A percentile compares a stretch with the other conserved stretches of the same genome.
These are phyloP conservation scores for Girardinus metallicus DNA, from an alignment of 2,797 vertebrate genomes.

Conservation along the genomic window DNA sequence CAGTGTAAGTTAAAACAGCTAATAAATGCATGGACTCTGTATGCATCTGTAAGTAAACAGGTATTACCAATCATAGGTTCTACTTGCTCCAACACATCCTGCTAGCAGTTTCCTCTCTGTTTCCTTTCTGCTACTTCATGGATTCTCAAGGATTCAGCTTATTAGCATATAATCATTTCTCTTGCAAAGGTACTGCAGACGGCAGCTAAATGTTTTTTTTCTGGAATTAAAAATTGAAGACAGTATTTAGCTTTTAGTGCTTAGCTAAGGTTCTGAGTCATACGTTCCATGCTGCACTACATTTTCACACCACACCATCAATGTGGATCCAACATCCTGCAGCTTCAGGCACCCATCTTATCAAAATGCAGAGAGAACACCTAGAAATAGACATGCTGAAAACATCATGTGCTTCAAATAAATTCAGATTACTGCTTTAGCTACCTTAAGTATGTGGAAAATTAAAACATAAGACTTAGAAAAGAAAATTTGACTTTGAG, in stretches of 20 bases:
- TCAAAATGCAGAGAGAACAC: conserved; percentile 20
- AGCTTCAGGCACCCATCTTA: conserved; percentile 11
- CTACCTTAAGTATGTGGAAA: neutral
- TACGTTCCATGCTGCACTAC: conserved; percentile 19
- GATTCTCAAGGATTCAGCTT: neutral
- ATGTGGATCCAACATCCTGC: conserved; percentile 29
- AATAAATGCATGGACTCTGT: neutral
- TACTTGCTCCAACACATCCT: neutral
- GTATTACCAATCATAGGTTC: neutral
- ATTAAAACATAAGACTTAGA: neutral
- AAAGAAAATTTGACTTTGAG: neutral
- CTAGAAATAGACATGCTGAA: conserved; percentile 12
- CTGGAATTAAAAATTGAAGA: conserved; percentile 9
- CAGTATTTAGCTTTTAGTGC: conserved; percentile 24
- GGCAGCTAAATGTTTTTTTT: conserved; percentile 2
- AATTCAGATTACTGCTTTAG: neutral
- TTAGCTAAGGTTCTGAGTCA: conserved; percentile 26
- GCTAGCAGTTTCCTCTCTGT: neutral
- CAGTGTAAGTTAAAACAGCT: neutral
- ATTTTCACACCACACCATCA: conserved; percentile 51
- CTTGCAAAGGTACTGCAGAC: conserved; percentile 12
- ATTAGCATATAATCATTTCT: conserved; percentile 4
- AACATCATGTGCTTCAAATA: conserved; percentile 1
- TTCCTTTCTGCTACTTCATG: neutral
- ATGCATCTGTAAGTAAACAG: neutral